Conservation (phyloP, 2,888 invertebrate species). For the Eilema caniola region DNA sequence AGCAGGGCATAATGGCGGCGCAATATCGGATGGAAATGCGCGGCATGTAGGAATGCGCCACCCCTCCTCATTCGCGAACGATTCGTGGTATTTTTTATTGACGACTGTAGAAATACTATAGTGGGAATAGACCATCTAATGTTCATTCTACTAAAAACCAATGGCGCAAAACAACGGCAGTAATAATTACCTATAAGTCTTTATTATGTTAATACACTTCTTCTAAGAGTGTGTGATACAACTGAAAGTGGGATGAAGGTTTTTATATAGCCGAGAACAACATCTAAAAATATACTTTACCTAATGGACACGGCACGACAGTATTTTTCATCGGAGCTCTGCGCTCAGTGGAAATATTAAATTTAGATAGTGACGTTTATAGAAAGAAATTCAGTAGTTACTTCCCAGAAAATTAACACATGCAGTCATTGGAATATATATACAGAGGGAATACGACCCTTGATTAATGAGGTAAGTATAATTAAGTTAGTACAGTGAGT, state of each 20-base stretch:
- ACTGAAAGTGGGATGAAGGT: slow-evolving; percentile 56
- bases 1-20: slow-evolving; percentile 86
- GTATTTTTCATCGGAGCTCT: slow-evolving; percentile 74
- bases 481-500: slow-evolving; percentile 40
- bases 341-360: slow-evolving; percentile 73
- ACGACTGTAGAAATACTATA: slow-evolving; percentile 81
- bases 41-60: slow-evolving; percentile 87
- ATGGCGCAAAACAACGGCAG: slow-evolving; percentile 39
- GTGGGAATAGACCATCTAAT: slow-evolving; percentile 66
- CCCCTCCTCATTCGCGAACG: slow-evolving; percentile 83
- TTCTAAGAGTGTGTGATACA: slow-evolving; percentile 35
- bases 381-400: slow-evolving; percentile 66
- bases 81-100: slow-evolving; percentile 87
- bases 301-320: slow-evolving; percentile 79
- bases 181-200: slow-evolving; percentile 24
- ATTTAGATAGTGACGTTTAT: slow-evolving; percentile 77
- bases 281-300: slow-evolving; percentile 77
- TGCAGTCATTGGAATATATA: no score
- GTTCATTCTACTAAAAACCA: slow-evolving; percentile 56
- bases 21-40: slow-evolving; percentile 87
- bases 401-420: slow-evolving; percentile 24
- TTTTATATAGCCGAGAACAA: slow-evolving; percentile 64
- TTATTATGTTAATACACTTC: slow-evolving; percentile 26
- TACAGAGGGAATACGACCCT: not conserved
- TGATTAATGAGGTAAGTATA: slow-evolving; percentile 23